phyloP scores from a whole-genome alignment of 2,888 invertebrate species.

The Acleris laterana region DNA sequence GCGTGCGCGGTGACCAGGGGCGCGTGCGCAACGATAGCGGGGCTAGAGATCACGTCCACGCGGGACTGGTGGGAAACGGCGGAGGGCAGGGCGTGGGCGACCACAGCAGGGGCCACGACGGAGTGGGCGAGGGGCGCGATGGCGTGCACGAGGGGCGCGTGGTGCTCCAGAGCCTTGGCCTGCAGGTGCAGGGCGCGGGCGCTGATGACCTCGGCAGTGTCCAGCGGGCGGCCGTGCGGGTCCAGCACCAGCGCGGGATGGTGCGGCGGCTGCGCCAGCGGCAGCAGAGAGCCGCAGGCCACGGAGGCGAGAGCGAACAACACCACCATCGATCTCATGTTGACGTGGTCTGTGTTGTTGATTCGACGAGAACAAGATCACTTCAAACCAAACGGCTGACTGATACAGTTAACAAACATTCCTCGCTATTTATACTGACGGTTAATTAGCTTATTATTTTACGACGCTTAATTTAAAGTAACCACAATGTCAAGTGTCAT shows the following conservation, averaged over 20 bases:
- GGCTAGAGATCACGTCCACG: constrained; percentile 58
- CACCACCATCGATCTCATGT: constrained; percentile 84
- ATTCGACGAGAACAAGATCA: constrained; percentile 64
- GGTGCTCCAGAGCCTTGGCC: constrained; percentile 46
- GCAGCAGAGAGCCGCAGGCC: constrained; percentile 81
- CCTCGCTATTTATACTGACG: constrained; percentile 47
- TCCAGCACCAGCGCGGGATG: constrained; percentile 48
- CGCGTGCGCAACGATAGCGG: constrained; percentile 54
- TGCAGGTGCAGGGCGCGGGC: constrained; percentile 49
- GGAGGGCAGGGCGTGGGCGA: constrained; percentile 45
- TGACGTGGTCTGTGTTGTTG: constrained; percentile 72
- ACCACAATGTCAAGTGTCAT: constrained; percentile 73
- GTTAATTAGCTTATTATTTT: constrained; percentile 50
- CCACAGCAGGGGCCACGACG: constrained; percentile 43
- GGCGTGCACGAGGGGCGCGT: constrained; percentile 44
- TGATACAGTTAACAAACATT: constrained; percentile 55
- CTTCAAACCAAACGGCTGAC: constrained; percentile 69
- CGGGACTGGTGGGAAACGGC: constrained; percentile 62
- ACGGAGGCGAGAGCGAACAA: constrained; percentile 86
- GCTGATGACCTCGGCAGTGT: constrained; percentile 48
- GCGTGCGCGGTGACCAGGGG: constrained; percentile 34
- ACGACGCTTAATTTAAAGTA: constrained; percentile 53
- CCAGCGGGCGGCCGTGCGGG: constrained; percentile 49
- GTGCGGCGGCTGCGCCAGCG: constrained; percentile 66
- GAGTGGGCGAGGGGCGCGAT: constrained; percentile 49